These are phyloP conservation scores for Coryphaenoides rupestris DNA, from an alignment of 2,113 vertebrate genomes.

Conservation along the genomic window DNA sequence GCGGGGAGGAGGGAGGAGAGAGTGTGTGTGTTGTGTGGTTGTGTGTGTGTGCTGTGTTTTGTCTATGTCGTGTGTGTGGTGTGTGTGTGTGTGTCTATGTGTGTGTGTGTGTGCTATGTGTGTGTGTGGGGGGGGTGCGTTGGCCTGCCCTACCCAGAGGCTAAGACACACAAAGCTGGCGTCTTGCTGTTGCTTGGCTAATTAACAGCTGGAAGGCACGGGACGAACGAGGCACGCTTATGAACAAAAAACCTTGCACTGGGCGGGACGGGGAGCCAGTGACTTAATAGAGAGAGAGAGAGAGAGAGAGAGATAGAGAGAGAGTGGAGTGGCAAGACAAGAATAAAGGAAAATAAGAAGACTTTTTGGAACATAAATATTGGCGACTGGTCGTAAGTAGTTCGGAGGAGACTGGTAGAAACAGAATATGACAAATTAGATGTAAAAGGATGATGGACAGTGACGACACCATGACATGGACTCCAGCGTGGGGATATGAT, in stretches of 20 bases:
- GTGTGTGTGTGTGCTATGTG: too few relatives aligned
- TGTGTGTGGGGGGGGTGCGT: neutral
- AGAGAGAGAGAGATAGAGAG: conserved; percentile 17
- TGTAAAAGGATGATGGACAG: too few relatives aligned
- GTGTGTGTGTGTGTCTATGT: too few relatives aligned
- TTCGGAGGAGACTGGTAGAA: too few relatives aligned
- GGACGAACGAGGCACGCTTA: conserved; percentile 1
- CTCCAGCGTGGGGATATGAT: too few relatives aligned
- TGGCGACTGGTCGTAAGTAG: too few relatives aligned
- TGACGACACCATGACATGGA: too few relatives aligned
- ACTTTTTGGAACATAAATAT: neutral
- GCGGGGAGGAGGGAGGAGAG: too few relatives aligned
- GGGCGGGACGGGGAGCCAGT: conserved; percentile 13
- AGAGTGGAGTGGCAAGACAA: conserved; percentile 4
- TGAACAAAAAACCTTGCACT: neutral
- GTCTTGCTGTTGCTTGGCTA: conserved; percentile 20
- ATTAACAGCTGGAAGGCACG: conserved; percentile 42
- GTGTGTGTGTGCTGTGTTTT: too few relatives aligned
- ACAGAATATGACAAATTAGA: too few relatives aligned
- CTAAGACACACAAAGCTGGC: neutral
- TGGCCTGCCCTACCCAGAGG: neutral
- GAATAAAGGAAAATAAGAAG: conserved; percentile 8
- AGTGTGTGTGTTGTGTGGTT: too few relatives aligned
- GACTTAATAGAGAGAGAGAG: conserved; percentile 15
- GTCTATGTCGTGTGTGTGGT: too few relatives aligned